These are phyloP conservation scores for Phodopus roborovskii DNA, from an alignment of 2,113 vertebrate genomes.

Conservation along the genomic window DNA sequence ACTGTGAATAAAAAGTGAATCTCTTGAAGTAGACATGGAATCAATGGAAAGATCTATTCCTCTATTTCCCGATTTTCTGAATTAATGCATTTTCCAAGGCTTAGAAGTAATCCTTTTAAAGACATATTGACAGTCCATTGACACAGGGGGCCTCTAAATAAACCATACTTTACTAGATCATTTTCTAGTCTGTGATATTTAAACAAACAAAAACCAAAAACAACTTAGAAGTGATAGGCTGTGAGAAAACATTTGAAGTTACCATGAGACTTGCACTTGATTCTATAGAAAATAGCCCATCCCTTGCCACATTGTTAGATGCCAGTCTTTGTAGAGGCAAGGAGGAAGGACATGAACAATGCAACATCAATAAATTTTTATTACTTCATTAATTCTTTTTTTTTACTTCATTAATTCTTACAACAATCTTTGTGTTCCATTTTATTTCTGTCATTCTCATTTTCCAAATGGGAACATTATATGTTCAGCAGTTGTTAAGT, in stretches of 20 bases:
- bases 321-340: background rate
- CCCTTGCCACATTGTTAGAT: background rate
- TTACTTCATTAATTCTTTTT: slow-evolving; percentile 21
- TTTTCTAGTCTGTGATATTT: background rate
- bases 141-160: background rate
- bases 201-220: background rate
- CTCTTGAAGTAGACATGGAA: too few species aligned
- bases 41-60: too few species aligned
- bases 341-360: background rate
- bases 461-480: slow-evolving; percentile 5
- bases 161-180: background rate
- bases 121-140: background rate
- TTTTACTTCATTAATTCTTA: slow-evolving; percentile 17
- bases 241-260: background rate
- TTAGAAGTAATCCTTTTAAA: background rate
- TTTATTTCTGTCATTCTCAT: slow-evolving; percentile 23
- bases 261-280: background rate
- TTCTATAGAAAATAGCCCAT: background rate
- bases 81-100: background rate
- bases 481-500: background rate
- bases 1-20: too few species aligned
- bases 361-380: background rate
- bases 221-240: background rate
- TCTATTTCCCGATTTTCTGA: background rate
- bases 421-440: background rate